phyloP scores from a whole-genome alignment of 1,140 invertebrate genomes.

The Orussus abietinus region DNA sequence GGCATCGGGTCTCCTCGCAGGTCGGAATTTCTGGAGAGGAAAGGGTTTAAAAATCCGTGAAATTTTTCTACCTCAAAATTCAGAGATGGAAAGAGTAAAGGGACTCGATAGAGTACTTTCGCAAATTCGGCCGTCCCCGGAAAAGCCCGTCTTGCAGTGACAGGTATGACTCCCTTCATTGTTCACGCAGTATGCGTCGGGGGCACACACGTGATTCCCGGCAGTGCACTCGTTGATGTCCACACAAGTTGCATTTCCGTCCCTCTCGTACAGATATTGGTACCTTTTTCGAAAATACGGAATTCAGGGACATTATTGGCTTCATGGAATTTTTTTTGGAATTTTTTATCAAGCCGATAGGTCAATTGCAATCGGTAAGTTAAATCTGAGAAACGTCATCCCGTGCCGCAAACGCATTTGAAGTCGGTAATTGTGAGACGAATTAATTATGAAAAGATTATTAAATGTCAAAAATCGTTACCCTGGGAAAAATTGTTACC shows the following conservation, averaged over 20 bases:
- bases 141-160: slow-evolving; percentile 70
- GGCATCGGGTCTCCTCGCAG: slow-evolving; percentile 56
- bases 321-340: too few species aligned
- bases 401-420: too few species aligned
- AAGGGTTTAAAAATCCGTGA: slow-evolving; percentile 5
- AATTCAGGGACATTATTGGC: too few species aligned
- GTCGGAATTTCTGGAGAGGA: slow-evolving; percentile 35
- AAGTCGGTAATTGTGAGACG: too few species aligned
- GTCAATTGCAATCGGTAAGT: too few species aligned
- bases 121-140: slow-evolving; percentile 71
- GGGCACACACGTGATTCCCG: slow-evolving; percentile 73
- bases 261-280: slow-evolving; percentile 58
- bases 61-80: neutral
- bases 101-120: slow-evolving; percentile 48
- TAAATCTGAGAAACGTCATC: too few species aligned
- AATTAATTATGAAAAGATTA: too few species aligned
- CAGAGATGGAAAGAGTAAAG: neutral
- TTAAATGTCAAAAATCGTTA: too few species aligned
- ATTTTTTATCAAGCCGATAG: too few species aligned
- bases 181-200: slow-evolving; percentile 80
- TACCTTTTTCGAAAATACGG: too few species aligned
- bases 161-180: slow-evolving; percentile 73
- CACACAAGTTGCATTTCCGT: slow-evolving; percentile 59
- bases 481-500: too few species aligned
- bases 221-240: slow-evolving; percentile 85